Evolutionary conservation across 2,888 invertebrate species (phyloP).

Genomic region (Parnassius glacialis): DNA sequence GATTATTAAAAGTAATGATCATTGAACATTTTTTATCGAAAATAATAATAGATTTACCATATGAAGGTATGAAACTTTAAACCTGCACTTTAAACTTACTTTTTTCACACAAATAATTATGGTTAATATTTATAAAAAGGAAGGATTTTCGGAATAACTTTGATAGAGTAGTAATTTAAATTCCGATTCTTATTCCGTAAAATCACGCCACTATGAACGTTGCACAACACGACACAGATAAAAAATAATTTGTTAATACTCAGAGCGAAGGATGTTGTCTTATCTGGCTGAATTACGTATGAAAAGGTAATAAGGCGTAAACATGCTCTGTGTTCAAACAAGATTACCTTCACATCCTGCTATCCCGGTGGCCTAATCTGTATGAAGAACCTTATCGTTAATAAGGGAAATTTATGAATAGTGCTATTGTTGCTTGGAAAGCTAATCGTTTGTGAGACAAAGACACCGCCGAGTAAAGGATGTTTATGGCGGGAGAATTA

Average conservation of each 20-base stretch:
- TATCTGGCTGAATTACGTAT: slow-evolving; percentile 34
- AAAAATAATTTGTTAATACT: slow-evolving; percentile 23
- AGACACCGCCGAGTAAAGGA: slow-evolving; percentile 44
- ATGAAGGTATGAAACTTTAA: too few relatives aligned
- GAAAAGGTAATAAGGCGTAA: slow-evolving; percentile 53
- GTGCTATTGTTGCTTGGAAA: slow-evolving; percentile 43
- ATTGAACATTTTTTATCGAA: too few relatives aligned
- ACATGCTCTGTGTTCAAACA: slow-evolving; percentile 57
- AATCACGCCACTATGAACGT: neutral
- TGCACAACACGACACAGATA: slow-evolving; percentile 21
- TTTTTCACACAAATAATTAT: too few relatives aligned
- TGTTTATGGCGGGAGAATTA: slow-evolving; percentile 24
- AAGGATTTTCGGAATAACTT: too few relatives aligned
- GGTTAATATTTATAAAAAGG: too few relatives aligned
- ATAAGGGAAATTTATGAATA: slow-evolving; percentile 70
- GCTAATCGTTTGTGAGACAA: slow-evolving; percentile 53
- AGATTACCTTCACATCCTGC: slow-evolving; percentile 76
- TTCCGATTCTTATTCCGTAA: neutral
- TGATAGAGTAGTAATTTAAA: too few relatives aligned
- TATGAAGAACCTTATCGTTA: slow-evolving; percentile 56
- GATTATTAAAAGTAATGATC: too few relatives aligned
- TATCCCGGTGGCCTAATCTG: slow-evolving; percentile 72
- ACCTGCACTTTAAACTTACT: too few relatives aligned
- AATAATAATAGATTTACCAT: too few relatives aligned
- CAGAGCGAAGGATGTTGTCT: slow-evolving; percentile 25